Evolutionary conservation across 2,113 vertebrate genomes (phyloP).

Genomic region (Zosterops borbonicus): DNA sequence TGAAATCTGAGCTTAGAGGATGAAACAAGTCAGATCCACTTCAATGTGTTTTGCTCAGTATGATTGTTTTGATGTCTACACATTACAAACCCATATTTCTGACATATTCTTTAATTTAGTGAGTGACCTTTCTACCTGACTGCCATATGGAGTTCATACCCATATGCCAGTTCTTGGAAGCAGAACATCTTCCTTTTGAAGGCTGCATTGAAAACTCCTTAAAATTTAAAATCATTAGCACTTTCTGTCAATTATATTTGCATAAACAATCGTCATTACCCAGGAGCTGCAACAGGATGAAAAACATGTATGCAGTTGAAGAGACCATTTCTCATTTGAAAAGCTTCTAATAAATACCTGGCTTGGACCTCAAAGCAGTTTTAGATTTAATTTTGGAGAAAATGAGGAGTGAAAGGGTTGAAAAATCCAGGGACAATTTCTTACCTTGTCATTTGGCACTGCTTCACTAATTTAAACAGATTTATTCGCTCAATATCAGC

Average conservation of each 20-base stretch:
- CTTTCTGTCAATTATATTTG: neutral
- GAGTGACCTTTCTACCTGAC: neutral
- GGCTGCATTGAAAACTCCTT: neutral
- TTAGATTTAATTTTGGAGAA: neutral
- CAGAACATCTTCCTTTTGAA: neutral
- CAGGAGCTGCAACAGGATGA: neutral
- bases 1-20: slow-evolving; percentile 43
- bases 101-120: neutral
- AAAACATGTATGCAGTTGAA: neutral
- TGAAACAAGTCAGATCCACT: neutral
- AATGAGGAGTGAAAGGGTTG: neutral
- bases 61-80: slow-evolving; percentile 3
- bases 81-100: slow-evolving; percentile 6
- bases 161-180: neutral
- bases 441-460: neutral
- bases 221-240: slow-evolving; percentile 4
- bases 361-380: neutral
- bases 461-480: neutral
- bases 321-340: neutral
- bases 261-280: neutral
- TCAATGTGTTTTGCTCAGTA: neutral
- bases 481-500: neutral
- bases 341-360: neutral
- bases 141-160: neutral
- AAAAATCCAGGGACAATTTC: neutral